phyloP scores from a whole-genome alignment of 92 coral and sea anemone genomes.

The Chrysogorgia sp. region DNA sequence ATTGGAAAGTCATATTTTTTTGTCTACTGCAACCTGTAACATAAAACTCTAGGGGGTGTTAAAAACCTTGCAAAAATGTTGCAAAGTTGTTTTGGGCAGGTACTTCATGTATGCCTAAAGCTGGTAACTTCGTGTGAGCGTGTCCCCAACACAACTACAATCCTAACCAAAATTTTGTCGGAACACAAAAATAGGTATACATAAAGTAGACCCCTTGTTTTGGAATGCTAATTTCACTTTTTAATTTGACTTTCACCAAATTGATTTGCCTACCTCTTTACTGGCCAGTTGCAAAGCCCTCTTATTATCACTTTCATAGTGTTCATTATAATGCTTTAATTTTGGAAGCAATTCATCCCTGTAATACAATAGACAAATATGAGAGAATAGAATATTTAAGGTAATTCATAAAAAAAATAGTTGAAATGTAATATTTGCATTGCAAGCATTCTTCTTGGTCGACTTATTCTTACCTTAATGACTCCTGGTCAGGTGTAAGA shows the following conservation, averaged over 20 bases:
- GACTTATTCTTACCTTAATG: conserved; percentile 64
- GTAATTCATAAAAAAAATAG: not conserved
- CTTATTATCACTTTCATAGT: conserved; percentile 73
- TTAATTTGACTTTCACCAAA: not conserved
- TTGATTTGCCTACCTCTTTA: conserved; percentile 67
- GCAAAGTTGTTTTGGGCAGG: too few relatives aligned
- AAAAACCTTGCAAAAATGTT: not conserved
- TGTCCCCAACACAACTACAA: too few relatives aligned
- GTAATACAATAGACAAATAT: conserved; percentile 11
- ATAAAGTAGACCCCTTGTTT: not conserved
- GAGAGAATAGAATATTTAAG: not conserved
- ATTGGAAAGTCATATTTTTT: too few relatives aligned
- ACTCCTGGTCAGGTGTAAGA: conserved; percentile 78
- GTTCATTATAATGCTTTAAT: conserved; percentile 76
- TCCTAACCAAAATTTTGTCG: too few relatives aligned
- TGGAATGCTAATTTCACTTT: not conserved
- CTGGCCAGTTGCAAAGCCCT: conserved; percentile 93
- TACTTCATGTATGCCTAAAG: too few relatives aligned
- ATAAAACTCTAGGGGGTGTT: too few relatives aligned
- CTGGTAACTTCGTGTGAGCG: too few relatives aligned
- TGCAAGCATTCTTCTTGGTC: too few relatives aligned
- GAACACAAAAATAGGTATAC: too few relatives aligned
- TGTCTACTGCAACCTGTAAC: too few relatives aligned
- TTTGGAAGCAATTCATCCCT: conserved; percentile 94
- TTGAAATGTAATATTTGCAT: too few relatives aligned